Base-by-base conservation (phyloP, 2,888 invertebrate species). In the Drosophila neotestacea region DNA sequence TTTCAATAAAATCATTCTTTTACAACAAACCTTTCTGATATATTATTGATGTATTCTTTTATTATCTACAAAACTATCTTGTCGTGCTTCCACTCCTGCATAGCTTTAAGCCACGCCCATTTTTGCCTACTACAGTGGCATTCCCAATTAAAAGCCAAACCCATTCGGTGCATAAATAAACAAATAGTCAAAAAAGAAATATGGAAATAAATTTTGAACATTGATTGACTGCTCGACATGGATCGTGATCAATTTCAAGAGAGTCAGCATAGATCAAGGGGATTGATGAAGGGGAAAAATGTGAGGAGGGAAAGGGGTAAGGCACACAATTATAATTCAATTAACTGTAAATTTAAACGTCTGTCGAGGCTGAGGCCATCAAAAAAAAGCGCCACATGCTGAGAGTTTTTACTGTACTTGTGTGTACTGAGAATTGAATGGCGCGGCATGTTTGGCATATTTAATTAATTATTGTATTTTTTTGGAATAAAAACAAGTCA, bases 191-290 rank as follows among this genome's bases (percentile, higher is more conserved):
- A 44, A 72, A 32, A 32, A 32, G 32, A 32, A 52, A 66, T 86
- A 81, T 74, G 71, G 47, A 67, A 68, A 77, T 65, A 59, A 68
- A 61, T 77, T 60, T 65, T 13, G 51, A 56, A 51, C 61, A 80
- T 73, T 86, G 86, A 85, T 86, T 79, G 84, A 81, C 87, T 86
- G 79, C 73, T 73, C 81, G 79, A 81, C 76, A 84, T 81, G 79
- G 71, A 77, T 66, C 79, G 66, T 81, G 85, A 82, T 85, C 77
- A 77, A 71, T 67, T 68, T 65, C 34, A 65, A 74, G 62, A 48
- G 52, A 68, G 58, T 42, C 48, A 34, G 32, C 11, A 38, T 11
- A 10, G 39, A 27, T 28, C 7, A 36, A 30, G 30, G 22, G 28
- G 1, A n/a, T 5, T 32, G 39, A 32, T 22, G 7, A 32, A 27